Evolutionary conservation across 1,140 invertebrate species (phyloP), one percentile per base, ranked within the genome.

Genomic region (Drosophila novamexicana): DNA sequence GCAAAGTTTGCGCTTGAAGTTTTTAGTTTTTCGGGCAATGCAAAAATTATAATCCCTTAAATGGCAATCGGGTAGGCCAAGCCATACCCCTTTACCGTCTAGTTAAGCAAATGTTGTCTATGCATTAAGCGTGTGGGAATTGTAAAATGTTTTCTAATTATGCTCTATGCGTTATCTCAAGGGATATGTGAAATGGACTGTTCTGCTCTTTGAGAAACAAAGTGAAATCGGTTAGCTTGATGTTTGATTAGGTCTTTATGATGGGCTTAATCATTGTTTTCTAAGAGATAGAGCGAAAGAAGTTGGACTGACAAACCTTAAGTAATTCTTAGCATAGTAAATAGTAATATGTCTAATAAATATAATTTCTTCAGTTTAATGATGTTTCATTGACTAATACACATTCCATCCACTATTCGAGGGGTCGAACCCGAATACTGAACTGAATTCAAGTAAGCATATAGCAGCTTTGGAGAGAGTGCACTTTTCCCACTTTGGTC

Each of bases 11-110:
- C 67, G 61, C 63, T 62, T 78, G 53, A 80, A 84, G 77, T 89
- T 89, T 89, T 88, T 79, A 69, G 79, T 71, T 69, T 88, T 65
- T 73, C 65, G 62, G 65, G 14, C 62, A 67, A 65, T 79, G 75
- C 80, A 62, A 67, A 81, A 89, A 89, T 89, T 84, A 89, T 89
- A 89, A 89, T 89, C 84, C 80, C 79, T 81, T 81, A 89, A 89
- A 84, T 72, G 85, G 70, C 68, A 73, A 78, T 58, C 36, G 68
- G 79, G 39, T 57, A 71, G 52, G 44, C 58, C 14, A 44, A 56
- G 34, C 52, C 52, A 44, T 57, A 44, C 39, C 54, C 36, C 14
- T 29, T 16, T 59, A 36, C 29, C 10, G 0, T 16, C 39, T 7
- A 47, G 57, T 37, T 59, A 16, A 12, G 42, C 37, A n/a, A 65